Evolutionary conservation across 2,113 vertebrate species (phyloP).

Genomic region (Synchiropus splendidus): DNA sequence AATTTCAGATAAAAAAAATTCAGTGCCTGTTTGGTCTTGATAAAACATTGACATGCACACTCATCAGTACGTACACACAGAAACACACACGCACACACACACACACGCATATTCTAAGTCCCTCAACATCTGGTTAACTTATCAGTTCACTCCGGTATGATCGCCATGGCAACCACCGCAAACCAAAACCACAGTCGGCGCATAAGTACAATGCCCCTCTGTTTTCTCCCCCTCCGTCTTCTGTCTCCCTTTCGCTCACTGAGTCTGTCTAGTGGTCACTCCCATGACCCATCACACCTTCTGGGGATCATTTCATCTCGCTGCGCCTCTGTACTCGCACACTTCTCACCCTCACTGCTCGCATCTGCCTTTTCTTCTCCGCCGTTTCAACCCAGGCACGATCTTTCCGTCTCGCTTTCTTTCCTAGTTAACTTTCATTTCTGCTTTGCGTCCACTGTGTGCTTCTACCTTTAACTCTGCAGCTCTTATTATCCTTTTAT

Average conservation of each 20-base stretch:
- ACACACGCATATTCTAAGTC: constrained; percentile 21
- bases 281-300: too few species aligned
- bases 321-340: neutral
- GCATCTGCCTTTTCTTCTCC: neutral
- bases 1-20: too few species aligned
- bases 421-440: constrained; percentile 5
- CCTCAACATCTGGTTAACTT: constrained; percentile 62
- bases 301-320: neutral
- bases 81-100: constrained; percentile 6
- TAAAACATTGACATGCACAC: constrained; percentile 4
- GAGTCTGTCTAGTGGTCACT: too few species aligned
- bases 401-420: too few species aligned
- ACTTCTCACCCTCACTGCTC: neutral
- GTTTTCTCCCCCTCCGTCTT: constrained; percentile 26
- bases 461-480: too few species aligned
- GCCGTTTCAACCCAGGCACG: too few species aligned
- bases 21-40: too few species aligned
- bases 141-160: constrained; percentile 38
- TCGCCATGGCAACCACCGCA: constrained; percentile 45
- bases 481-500: too few species aligned
- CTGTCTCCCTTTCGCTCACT: neutral
- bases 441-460: too few species aligned
- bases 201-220: constrained; percentile 54
- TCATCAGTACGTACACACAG: constrained; percentile 12
- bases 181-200: constrained; percentile 34